Evolutionary conservation across 2,888 invertebrate genomes (phyloP), one percentile per base, ranked within the genome.

Genomic region (Caenorhabditis macrosperma): DNA sequence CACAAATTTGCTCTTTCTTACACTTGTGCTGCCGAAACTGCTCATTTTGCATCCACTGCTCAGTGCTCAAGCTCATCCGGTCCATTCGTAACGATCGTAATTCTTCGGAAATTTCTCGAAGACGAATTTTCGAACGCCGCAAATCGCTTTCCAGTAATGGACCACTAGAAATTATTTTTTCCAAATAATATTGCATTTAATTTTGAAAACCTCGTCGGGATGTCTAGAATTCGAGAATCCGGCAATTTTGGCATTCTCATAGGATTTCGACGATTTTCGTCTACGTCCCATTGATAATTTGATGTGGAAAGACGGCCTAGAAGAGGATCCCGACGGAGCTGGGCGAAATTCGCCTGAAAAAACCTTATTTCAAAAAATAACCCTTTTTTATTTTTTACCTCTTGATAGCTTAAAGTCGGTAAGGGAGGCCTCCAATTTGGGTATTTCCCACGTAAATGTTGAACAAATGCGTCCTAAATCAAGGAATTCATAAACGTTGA

Each of bases 391-490:
- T n/a, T n/a, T n/a, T n/a, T 24, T 12, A 68, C 69, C 41, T 57
- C 59, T 17, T 57, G 64, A 63, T 64, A 61, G n/a, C 50, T 59
- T 22, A 46, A 41, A 0, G 48, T 4, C 2, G 82, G 82, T 9
- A 82, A 12, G 5, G 78, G 63, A 1, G 82, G 82, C n/a, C 60
- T 66, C 85, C 85, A 85, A n/a, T 50, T 26, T 0, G 85, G 85
- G 68, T 85, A 85, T 71, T 83, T 85, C 9, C 78, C 75, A 2
- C 79, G 72, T 9, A 85, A 63, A 75, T 81, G 83, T 44, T 85
- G 75, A 2, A 85, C 61, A 50, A 82, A 84, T 0, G 83, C 67
- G 71, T 85, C 81, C 82, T 82, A 50, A 35, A 61, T 52, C 9
- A 4, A 22, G 20, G 4, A n/a, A 20, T 52, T 28, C n/a, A 52